A percentile compares a stretch with the other conserved stretches of the same genome.
phyloP scores from a whole-genome alignment of 92 coral and sea anemone species.

The Blastomussa wellsi region DNA sequence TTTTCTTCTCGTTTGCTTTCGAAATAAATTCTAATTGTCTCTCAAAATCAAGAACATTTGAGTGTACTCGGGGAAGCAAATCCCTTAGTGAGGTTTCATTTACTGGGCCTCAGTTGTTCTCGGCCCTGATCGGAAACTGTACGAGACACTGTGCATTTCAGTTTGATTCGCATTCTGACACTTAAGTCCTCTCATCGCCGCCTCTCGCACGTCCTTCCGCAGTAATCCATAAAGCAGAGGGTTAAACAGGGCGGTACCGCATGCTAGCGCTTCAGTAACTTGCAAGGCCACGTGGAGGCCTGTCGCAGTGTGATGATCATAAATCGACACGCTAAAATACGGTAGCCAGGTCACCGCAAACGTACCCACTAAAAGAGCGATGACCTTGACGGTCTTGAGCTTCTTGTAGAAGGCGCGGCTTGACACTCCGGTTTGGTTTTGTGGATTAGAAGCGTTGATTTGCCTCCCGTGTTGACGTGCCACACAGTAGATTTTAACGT shows the following conservation, averaged over 20 bases:
- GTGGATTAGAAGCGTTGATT: constrained; percentile 58
- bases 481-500: constrained; percentile 68
- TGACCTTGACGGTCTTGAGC: constrained; percentile 73
- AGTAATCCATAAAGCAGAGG: constrained; percentile 88
- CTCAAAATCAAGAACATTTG: background rate
- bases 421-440: constrained; percentile 3
- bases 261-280: constrained; percentile 69
- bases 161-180: constrained; percentile 78
- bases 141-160: constrained; percentile 23
- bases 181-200: constrained; percentile 57
- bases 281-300: constrained; percentile 29
- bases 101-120: background rate
- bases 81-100: background rate
- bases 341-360: constrained; percentile 92
- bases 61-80: background rate
- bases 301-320: constrained; percentile 52
- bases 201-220: constrained; percentile 82
- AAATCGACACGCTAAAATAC: constrained; percentile 62
- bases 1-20: background rate
- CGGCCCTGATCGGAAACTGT: constrained; percentile 24
- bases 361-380: constrained; percentile 89
- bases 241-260: constrained; percentile 80
- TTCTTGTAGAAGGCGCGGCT: constrained; percentile 68
- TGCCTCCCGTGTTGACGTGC: constrained; percentile 89
- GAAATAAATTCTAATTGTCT: background rate